Conservation (phyloP, 2,113 vertebrate genomes). For the Microtus richardsoni region DNA sequence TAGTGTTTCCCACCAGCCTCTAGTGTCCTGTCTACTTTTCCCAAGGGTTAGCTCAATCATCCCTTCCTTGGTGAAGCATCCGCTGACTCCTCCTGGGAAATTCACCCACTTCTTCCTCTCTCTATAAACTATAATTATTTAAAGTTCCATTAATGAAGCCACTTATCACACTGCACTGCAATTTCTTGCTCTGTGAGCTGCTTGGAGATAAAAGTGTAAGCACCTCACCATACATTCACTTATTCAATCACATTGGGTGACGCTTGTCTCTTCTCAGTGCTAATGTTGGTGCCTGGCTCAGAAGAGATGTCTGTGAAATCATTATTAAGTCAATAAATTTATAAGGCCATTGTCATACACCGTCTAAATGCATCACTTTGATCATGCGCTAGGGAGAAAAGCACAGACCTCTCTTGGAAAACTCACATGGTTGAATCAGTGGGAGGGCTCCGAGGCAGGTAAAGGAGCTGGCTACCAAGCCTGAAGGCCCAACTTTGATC, state of each 20-base stretch:
- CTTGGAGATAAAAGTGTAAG: neutral
- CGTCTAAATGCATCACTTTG: neutral
- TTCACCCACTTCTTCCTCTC: neutral
- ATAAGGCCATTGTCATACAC: neutral
- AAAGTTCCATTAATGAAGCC: neutral
- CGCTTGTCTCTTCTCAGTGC: neutral
- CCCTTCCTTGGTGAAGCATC: neutral
- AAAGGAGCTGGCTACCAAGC: neutral
- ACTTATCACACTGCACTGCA: neutral
- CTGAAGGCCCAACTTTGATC: neutral
- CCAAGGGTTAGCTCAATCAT: neutral
- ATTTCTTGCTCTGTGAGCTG: neutral
- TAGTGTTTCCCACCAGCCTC: neutral
- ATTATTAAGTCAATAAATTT: neutral
- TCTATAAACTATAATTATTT: neutral
- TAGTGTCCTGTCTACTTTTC: neutral
- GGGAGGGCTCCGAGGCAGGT: neutral
- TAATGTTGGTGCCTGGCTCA: neutral
- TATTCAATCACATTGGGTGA: neutral
- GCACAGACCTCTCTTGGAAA: neutral
- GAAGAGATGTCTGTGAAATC: neutral
- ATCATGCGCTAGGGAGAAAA: neutral
- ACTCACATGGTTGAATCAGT: neutral
- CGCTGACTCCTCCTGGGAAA: neutral
- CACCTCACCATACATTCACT: neutral